Evolutionary conservation across 2,888 invertebrate genomes (phyloP).

Genomic region (Noctuana brunneofusca): DNA sequence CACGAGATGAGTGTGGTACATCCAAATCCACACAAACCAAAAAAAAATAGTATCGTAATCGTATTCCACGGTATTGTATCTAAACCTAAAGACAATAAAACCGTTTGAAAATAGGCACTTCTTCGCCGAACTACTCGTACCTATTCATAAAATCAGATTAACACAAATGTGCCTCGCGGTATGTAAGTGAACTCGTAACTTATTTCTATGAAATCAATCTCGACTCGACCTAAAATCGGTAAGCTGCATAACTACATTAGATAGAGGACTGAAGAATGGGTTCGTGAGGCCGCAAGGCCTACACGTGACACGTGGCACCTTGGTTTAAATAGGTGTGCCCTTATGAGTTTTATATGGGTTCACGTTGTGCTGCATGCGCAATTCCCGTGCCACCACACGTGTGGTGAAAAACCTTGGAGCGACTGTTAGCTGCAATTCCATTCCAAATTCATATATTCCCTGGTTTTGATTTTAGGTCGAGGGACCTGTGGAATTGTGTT

Average conservation of each 20-base stretch:
- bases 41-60: too few relatives aligned
- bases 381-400: conserved; percentile 51
- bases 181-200: background rate
- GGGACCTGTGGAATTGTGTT: conserved; percentile 43
- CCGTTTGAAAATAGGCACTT: background rate
- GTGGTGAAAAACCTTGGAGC: conserved; percentile 52
- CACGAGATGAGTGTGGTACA: too few relatives aligned
- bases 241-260: background rate
- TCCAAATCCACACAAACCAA: too few relatives aligned
- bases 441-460: conserved; percentile 60
- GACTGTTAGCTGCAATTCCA: conserved; percentile 43
- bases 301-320: conserved; percentile 39
- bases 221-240: conserved; percentile 14
- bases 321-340: conserved; percentile 34
- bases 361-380: conserved; percentile 53
- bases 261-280: background rate
- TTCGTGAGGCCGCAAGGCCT: background rate
- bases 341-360: conserved; percentile 38
- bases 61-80: too few relatives aligned
- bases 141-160: background rate
- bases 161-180: conserved; percentile 19
- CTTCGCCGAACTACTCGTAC: background rate
- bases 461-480: conserved; percentile 52
- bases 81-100: too few relatives aligned
- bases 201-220: background rate